Evolutionary conservation across 2,113 vertebrate species (phyloP), one percentile per base, ranked within the genome.

Genomic region (Eonycteris spelaea): DNA sequence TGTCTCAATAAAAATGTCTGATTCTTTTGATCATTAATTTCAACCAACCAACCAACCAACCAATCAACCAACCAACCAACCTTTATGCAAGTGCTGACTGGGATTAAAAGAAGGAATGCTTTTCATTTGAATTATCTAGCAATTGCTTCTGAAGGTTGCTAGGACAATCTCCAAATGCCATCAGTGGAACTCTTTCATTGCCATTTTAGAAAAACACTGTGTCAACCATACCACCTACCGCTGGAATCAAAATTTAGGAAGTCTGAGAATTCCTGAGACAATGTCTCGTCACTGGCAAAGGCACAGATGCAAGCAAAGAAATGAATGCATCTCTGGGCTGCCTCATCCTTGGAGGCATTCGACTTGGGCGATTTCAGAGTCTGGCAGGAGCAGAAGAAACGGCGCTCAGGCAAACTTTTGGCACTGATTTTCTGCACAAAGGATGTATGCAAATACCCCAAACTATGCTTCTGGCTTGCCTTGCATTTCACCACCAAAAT

Each of bases 231-330:
- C 38, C 43, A 95, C 98, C 90, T 98, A 99, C 99, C 99, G 0
- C 92, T 97, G 0, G 98, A 91, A 12, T 98, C 98, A 13, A 97
- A 98, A 97, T 97, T 96, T 61, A 99, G 99, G 98, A 99, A 99
- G 7, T 98, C 98, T 0, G 99, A 98, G 28, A 99, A 99, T 98
- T 99, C 99, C 73, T 98, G 98, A 0, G 99, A 98, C 97, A 99
- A 98, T 75, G 99, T 98, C 38, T 99, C 99, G 0, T 99, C 99
- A 9, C 99, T 99, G 86, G 99, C 98, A 11, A 99, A 99, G 92
- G 99, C 99, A 55, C 99, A 99, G 90, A 99, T 97, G 43, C 99
- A 99, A 96, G 99, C 99, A 43, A 99, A 99, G 98, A 99, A 99
- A 97, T 99, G 99, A n/a, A 99, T 98, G 98, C 99, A 99, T 74